Conservation (phyloP, 2,888 invertebrate species). For the Lepidochrysops patricia region DNA sequence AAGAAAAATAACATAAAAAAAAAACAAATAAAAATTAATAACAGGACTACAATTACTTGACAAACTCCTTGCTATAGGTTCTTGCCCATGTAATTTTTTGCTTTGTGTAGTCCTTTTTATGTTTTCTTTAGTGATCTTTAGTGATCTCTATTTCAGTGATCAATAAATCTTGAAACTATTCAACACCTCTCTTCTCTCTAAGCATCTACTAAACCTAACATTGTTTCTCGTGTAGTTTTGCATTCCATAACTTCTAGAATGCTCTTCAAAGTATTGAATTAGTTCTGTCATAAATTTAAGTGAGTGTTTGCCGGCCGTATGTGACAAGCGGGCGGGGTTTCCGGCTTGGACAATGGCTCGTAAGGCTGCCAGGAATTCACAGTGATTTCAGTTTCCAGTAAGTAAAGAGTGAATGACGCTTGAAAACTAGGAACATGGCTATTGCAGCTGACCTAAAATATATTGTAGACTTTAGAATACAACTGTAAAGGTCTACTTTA, state of each 20-base stretch:
- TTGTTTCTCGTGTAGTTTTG: background rate
- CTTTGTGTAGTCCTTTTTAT: too few species aligned
- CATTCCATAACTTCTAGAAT: background rate
- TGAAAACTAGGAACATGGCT: slow-evolving; percentile 30
- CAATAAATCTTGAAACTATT: too few species aligned
- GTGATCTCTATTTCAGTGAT: background rate
- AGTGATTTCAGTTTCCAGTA: slow-evolving; percentile 50
- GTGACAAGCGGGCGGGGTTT: slow-evolving; percentile 21
- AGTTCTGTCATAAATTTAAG: background rate
- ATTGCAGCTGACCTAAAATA: background rate
- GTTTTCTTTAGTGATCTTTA: too few species aligned
- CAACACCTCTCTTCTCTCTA: too few species aligned
- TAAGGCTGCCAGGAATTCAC: slow-evolving; percentile 48
- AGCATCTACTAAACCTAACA: too few species aligned
- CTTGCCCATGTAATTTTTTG: too few species aligned
- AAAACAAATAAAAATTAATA: too few species aligned
- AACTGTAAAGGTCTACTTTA: too few species aligned
- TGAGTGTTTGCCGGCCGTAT: background rate
- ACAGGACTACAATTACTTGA: too few species aligned
- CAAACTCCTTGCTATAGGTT: too few species aligned
- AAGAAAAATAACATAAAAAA: too few species aligned
- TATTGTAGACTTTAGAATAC: too few species aligned
- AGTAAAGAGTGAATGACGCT: slow-evolving; percentile 21
- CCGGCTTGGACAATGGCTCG: slow-evolving; percentile 49
- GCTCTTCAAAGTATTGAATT: background rate